Evolutionary conservation across 2,888 invertebrate genomes (phyloP), one percentile per base, ranked within the genome.

Genomic region (Drosophila kambysellisi): DNA sequence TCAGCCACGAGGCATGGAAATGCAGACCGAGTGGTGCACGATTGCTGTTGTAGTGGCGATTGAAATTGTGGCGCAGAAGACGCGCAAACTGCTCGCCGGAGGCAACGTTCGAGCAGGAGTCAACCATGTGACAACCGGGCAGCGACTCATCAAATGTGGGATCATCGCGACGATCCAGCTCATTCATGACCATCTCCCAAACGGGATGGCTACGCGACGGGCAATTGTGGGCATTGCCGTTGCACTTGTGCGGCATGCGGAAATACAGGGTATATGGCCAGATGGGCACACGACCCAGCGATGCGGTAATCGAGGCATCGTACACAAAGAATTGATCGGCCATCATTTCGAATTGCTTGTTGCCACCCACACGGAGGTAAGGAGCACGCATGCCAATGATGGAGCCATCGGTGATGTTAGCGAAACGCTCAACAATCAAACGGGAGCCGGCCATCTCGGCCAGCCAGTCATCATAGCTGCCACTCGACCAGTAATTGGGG

Each of bases 251-350:
- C 0, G 98, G 98, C 97, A 98, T 98, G 76, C 98, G 95, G 96
- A 98, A 98, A 94, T 99, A 98, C 32, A 99, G 94, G 4, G 99
- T 99, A 94, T 99, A 99, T 0, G 99, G 99, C 99, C 99, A 99
- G 92, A 98, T 97, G 60, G 98, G 98, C 33, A 98, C 97, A 57
- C 97, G 96, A 41, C 96, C 95, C 64, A 98, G 94, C 0, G 98
- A 97, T 33, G 98, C 98, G 1, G 98, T 98, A 91, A 99, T 98
- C 15, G 98, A 98, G 32, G 98, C 97, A 92, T 99, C 99, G 92
- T 98, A 99, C 9, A 97, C 96, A 93, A 98, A 98, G 94, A 97
- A 97, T 92, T 98, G 97, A 93, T 98, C 98, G 64, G 97, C 96
- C 98, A 99, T 98, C 98, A 98, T 98, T 93, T 98, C 97, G 93